Evolutionary conservation across 2,888 invertebrate genomes (phyloP), one percentile per base, ranked within the genome.

Genomic region (Drosophila paracracens): DNA sequence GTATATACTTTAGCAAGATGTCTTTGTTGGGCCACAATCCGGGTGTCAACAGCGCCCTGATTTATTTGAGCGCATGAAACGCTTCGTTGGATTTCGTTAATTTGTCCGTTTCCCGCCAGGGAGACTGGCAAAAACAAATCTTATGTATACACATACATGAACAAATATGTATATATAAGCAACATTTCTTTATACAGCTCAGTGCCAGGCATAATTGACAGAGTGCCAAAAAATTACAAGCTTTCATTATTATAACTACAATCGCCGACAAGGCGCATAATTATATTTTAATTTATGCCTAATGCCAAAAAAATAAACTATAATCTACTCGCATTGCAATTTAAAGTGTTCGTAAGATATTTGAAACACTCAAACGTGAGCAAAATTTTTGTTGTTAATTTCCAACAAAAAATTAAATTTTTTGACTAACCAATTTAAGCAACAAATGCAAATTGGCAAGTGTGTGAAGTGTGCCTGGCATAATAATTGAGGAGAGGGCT

Each of bases 41-140:
- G 82, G 79, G 86, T 91, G 92, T 92, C 92, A 92, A 92, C 92
- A 91, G 84, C 75, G 74, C 88, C 87, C 92, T 92, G 92, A 92
- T 92, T 92, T 92, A 92, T 92, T 91, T 90, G 90, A 88, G 88
- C 91, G 88, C 88, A 92, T 92, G 92, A 91, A 91, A 92, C 90
- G 92, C 92, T 92, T 92, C 91, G 91, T 87, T 92, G 92, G 83
- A 80, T 90, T 90, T 91, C 88, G 92, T 91, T 92, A 92, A 92
- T 92, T 92, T 92, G 91, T 77, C 86, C 89, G 89, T 89, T 91
- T 91, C 79, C 88, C 91, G 90, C 86, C 73, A 63, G 51, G 70
- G 71, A 73, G 54, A 62, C 64, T 68, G 65, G 59, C 74, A 65
- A 56, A 58, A 66, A 50, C 50, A 36, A 57, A 57, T 62, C 43